Evolutionary conservation across 64 coral and sea anemone genomes (phyloP).

Genomic region (Hydrozoanthus tunicans): DNA sequence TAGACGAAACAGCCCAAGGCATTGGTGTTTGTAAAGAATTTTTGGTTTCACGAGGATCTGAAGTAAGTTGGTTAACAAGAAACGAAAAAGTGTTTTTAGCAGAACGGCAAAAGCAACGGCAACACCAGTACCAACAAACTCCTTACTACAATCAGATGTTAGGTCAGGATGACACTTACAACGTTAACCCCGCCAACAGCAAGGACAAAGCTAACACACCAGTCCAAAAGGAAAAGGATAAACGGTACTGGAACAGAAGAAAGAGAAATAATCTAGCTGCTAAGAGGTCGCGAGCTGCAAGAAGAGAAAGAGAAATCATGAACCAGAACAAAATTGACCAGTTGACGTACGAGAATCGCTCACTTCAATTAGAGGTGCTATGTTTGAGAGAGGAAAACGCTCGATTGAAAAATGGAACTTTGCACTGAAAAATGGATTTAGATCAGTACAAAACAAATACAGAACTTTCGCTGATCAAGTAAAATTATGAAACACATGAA

Average conservation of each 20-base stretch:
- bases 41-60: neutral
- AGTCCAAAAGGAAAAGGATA: conserved; percentile 14
- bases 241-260: conserved; percentile 37
- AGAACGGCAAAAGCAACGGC: neutral
- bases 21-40: neutral
- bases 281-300: conserved; percentile 12
- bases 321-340: neutral
- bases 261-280: conserved; percentile 28
- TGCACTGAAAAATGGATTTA: too few relatives aligned
- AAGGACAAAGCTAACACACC: neutral
- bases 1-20: neutral
- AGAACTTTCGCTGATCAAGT: too few relatives aligned
- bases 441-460: too few relatives aligned
- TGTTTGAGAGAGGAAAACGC: conserved; percentile 33
- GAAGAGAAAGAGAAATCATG: conserved; percentile 27
- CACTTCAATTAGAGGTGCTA: conserved; percentile 8
- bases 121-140: neutral
- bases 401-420: conserved; percentile 11
- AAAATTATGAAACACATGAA: too few relatives aligned
- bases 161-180: neutral
- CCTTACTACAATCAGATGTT: conserved; percentile 7
- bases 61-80: neutral
- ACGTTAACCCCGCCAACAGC: neutral
- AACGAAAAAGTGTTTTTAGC: neutral
- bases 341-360: neutral